Percentiles rank a stretch among this genome's conserved stretches.
Evolutionary conservation across 2,888 invertebrate genomes (phyloP).

Genomic region (Amiota minor): DNA sequence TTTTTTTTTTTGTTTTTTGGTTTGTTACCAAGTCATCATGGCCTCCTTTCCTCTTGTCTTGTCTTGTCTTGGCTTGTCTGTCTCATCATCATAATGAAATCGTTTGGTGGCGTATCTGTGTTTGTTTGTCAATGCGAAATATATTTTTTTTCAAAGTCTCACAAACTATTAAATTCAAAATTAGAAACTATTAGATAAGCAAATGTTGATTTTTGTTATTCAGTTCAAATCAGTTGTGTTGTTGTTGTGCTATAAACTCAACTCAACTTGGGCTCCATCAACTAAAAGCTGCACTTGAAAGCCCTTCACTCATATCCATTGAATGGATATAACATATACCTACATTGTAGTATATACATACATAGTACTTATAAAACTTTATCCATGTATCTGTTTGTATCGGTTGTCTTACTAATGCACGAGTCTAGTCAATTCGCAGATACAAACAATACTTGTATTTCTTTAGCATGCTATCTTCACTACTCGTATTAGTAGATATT

Average conservation of each 20-base stretch:
- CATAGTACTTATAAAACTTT: no score
- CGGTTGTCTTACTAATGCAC: neutral
- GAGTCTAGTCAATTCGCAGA: neutral
- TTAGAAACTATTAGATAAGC: constrained; percentile 16
- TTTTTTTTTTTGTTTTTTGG: no score
- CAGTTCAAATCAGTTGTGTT: neutral
- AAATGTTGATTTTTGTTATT: constrained; percentile 11
- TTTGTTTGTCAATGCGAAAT: neutral
- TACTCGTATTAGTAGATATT: neutral
- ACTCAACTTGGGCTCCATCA: neutral
- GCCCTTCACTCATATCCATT: neutral
- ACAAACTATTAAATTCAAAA: neutral
- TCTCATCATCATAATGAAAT: neutral
- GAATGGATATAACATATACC: neutral
- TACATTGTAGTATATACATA: neutral
- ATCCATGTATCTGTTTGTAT: no score
- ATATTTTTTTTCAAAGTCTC: constrained; percentile 4
- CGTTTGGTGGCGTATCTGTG: neutral
- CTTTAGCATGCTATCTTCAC: constrained; percentile 17
- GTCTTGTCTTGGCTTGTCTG: neutral
- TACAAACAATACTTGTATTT: neutral
- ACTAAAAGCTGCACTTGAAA: constrained; percentile 9
- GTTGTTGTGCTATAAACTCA: neutral
- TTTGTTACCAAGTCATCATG: no score
- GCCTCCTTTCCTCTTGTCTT: neutral